These are phyloP conservation scores for Lycophotia porphyrea DNA, from an alignment of 2,888 invertebrate genomes.

Conservation along the genomic window DNA sequence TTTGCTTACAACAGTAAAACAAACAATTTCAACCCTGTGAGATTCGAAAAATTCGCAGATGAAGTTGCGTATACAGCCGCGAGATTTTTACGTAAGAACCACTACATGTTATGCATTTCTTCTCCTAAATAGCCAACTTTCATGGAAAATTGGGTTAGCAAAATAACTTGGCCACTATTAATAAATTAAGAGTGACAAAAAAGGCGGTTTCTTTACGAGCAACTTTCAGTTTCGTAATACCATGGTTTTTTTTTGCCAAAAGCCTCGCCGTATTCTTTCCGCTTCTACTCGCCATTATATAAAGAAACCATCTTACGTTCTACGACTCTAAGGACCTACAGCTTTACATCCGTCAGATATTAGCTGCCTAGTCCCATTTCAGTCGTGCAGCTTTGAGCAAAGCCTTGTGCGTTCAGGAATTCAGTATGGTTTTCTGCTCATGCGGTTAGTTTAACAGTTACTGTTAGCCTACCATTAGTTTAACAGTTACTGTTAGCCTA, in stretches of 20 bases:
- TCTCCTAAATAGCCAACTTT: not conserved
- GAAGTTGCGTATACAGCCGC: slow-evolving; percentile 79
- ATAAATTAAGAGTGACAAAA: not conserved
- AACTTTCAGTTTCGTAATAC: not conserved
- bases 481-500: not conserved
- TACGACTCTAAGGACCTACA: not conserved
- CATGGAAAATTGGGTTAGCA: not conserved
- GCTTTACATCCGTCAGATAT: not conserved
- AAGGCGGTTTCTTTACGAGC: not conserved
- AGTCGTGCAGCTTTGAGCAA: not conserved
- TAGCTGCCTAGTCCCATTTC: not conserved
- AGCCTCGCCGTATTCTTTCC: not conserved
- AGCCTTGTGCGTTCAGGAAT: not conserved
- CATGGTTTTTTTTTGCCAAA: not conserved
- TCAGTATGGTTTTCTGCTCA: too few species aligned
- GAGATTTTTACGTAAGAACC: slow-evolving; percentile 82
- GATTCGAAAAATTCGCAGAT: slow-evolving; percentile 80
- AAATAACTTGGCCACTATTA: not conserved
- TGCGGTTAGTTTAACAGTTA: not conserved
- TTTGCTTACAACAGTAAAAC: slow-evolving; percentile 82
- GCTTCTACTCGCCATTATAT: not conserved
- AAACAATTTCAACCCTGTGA: slow-evolving; percentile 69
- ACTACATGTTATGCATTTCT: not conserved
- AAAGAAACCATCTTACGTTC: not conserved
- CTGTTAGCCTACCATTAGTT: too few species aligned